These are phyloP conservation scores for Rhorus exstirpatorius DNA, from an alignment of 2,888 invertebrate species.

Conservation along the genomic window DNA sequence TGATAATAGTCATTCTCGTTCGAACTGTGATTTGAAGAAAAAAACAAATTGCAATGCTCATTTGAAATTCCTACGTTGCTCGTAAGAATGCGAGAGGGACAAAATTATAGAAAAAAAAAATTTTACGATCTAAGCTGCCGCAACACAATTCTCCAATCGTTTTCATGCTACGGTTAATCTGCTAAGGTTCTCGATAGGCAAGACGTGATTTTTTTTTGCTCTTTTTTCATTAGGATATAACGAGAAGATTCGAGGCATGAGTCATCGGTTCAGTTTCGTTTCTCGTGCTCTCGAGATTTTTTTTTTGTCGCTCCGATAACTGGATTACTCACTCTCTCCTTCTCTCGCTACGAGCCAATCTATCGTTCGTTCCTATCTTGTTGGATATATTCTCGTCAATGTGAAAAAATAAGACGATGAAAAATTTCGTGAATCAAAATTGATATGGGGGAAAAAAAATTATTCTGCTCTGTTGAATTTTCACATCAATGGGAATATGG, in stretches of 20 bases:
- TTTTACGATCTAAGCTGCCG: not conserved
- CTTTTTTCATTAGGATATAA: constrained; percentile 7
- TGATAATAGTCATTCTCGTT: too few relatives aligned
- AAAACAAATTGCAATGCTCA: too few relatives aligned
- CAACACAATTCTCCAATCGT: not conserved
- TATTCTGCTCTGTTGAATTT: constrained; percentile 32
- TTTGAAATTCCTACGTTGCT: too few relatives aligned
- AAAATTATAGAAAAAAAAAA: not conserved
- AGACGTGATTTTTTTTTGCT: constrained; percentile 11
- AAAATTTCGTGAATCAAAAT: too few relatives aligned
- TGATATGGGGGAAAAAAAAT: too few relatives aligned
- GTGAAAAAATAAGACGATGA: too few relatives aligned
- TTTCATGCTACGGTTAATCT: not conserved
- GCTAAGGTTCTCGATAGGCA: not conserved
- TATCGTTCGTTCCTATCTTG: too few relatives aligned
- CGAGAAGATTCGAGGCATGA: constrained; percentile 54
- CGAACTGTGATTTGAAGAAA: too few relatives aligned
- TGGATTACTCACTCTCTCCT: not conserved
- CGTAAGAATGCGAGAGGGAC: too few relatives aligned
- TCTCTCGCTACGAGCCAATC: constrained; percentile 36
- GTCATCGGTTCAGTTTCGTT: constrained; percentile 54
- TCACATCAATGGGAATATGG: not conserved
- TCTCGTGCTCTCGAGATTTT: constrained; percentile 45
- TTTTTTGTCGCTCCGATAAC: not conserved
- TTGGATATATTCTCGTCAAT: too few relatives aligned